A percentile compares a stretch with the other conserved stretches of the same genome.
These are phyloP conservation scores for Rhopalosiphum maidis DNA, from an alignment of 1,140 invertebrate genomes.

Conservation along the genomic window DNA sequence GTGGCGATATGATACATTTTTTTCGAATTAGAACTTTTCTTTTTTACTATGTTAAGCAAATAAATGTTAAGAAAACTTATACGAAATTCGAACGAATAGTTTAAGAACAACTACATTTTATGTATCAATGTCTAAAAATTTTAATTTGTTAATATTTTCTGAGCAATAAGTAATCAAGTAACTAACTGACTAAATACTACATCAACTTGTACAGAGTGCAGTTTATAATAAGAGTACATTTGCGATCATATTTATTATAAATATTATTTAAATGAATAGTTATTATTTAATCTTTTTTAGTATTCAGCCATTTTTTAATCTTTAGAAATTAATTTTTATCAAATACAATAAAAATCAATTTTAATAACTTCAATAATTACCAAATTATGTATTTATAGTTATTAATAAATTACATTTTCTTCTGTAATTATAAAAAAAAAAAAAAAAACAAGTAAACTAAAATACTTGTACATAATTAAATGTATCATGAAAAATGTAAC, in stretches of 20 bases:
- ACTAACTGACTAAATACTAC: too few relatives aligned
- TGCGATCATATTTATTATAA: too few relatives aligned
- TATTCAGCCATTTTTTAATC: neutral
- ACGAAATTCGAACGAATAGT: neutral
- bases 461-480: neutral
- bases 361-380: neutral
- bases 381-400: neutral
- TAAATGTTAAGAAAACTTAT: neutral
- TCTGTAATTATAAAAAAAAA: neutral
- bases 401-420: neutral
- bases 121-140: neutral
- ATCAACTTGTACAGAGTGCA: too few relatives aligned
- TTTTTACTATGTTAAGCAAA: neutral
- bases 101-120: neutral
- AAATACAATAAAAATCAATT: neutral
- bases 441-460: neutral
- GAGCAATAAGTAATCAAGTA: neutral
- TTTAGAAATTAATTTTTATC: neutral
- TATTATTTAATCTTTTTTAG: too few relatives aligned
- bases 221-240: too few relatives aligned
- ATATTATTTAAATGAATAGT: too few relatives aligned
- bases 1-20: too few relatives aligned
- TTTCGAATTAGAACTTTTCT: too few relatives aligned
- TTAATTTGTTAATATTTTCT: neutral
- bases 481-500: neutral